Percentiles rank a stretch among this genome's conserved stretches.
Evolutionary conservation across 2,797 vertebrate species (phyloP).

Genomic region (Triplophysa bombifrons): DNA sequence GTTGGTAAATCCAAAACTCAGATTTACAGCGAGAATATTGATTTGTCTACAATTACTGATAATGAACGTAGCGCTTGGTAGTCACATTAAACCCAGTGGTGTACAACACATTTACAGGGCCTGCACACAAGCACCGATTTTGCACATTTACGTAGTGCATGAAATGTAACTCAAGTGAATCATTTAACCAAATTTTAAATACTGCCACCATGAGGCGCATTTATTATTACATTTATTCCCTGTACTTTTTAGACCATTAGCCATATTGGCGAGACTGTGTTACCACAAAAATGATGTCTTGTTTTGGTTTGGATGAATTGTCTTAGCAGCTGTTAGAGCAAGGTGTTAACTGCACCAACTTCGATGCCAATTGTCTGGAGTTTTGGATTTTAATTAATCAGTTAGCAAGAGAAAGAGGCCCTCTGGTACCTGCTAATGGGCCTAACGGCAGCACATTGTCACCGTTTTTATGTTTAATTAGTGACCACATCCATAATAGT

Average conservation of each 20-base stretch:
- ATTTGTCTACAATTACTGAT: too few species aligned
- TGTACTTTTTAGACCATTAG: background rate
- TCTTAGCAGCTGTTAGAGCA: slow-evolving; percentile 14
- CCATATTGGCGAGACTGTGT: background rate
- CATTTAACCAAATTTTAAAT: background rate
- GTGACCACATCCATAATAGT: slow-evolving; percentile 52
- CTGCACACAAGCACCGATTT: too few species aligned
- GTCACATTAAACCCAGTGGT: background rate
- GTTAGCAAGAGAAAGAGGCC: slow-evolving; percentile 50
- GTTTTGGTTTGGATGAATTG: slow-evolving; percentile 12
- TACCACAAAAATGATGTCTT: background rate
- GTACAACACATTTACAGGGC: background rate
- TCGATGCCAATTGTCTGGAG: slow-evolving; percentile 52
- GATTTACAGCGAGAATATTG: background rate
- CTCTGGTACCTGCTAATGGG: slow-evolving; percentile 39
- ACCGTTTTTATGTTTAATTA: slow-evolving; percentile 59
- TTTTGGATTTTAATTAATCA: slow-evolving; percentile 58
- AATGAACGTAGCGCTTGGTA: background rate
- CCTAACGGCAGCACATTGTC: slow-evolving; percentile 50
- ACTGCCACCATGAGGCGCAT: background rate
- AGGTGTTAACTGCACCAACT: slow-evolving; percentile 41
- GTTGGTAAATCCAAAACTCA: background rate
- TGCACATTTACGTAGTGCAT: too few species aligned
- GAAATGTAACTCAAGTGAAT: background rate
- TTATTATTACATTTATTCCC: too few species aligned